phyloP scores from a whole-genome alignment of 2,797 vertebrate species.

The Pempheris klunzingeri region DNA sequence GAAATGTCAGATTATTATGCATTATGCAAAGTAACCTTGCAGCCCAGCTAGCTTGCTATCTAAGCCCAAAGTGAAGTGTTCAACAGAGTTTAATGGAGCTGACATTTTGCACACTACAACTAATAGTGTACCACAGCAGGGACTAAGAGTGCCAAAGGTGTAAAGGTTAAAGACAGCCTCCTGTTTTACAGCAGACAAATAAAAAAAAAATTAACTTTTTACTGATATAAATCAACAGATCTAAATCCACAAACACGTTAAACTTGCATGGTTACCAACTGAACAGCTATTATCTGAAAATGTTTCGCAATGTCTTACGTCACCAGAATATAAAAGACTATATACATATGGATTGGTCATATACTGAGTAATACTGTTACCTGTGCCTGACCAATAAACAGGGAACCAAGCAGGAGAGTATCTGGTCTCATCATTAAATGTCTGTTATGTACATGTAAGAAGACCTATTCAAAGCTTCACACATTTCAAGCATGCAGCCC shows the following conservation, averaged over 20 bases:
- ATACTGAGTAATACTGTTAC: background rate
- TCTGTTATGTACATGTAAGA: constrained; percentile 40
- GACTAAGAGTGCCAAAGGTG: constrained; percentile 19
- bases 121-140: constrained; percentile 33
- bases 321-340: background rate
- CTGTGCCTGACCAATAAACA: background rate
- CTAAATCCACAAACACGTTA: background rate
- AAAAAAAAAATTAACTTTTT: constrained; percentile 28
- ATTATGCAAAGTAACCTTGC: constrained; percentile 53
- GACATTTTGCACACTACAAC: constrained; percentile 56
- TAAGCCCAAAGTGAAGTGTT: constrained; percentile 62
- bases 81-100: constrained; percentile 66
- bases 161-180: constrained; percentile 49
- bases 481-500: constrained; percentile 45
- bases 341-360: background rate
- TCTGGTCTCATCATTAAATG: constrained; percentile 39
- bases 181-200: constrained; percentile 28
- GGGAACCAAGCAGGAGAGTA: constrained; percentile 8
- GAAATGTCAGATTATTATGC: constrained; percentile 64
- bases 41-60: constrained; percentile 43
- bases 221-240: constrained; percentile 16
- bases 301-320: background rate
- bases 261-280: constrained; percentile 1
- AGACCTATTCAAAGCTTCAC: constrained; percentile 42
- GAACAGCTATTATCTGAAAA: background rate